A percentile compares a stretch with the other conserved stretches of the same genome.
These are phyloP conservation scores for Clarias magur DNA, from an alignment of 2,113 vertebrate species.

Conservation along the genomic window DNA sequence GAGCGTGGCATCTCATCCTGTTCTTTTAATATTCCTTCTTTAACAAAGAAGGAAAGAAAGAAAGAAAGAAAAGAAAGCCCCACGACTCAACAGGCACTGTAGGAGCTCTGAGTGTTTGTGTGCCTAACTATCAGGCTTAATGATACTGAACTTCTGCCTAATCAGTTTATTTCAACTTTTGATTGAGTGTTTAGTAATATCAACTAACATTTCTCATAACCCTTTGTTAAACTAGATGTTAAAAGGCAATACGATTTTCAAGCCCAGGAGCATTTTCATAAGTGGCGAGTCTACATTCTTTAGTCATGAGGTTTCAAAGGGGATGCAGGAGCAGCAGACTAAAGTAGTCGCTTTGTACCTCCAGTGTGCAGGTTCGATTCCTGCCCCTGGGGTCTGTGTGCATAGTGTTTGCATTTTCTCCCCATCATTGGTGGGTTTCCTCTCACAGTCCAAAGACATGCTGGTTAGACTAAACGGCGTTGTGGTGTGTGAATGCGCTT, in stretches of 20 bases:
- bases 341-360: not conserved
- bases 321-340: not conserved
- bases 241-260: not conserved
- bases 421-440: too few relatives aligned
- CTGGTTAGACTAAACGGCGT: too few relatives aligned
- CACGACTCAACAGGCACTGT: not conserved
- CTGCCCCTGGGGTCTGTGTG: too few relatives aligned
- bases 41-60: not conserved
- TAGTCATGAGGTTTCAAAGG: not conserved
- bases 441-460: too few relatives aligned
- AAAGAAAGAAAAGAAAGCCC: not conserved
- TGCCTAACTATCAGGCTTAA: conserved; percentile 13
- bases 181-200: conserved; percentile 13
- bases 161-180: conserved; percentile 5
- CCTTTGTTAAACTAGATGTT: not conserved
- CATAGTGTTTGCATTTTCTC: too few relatives aligned
- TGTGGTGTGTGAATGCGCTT: too few relatives aligned
- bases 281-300: not conserved
- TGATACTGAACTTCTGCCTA: conserved; percentile 31
- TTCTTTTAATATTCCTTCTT: not conserved
- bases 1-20: not conserved
- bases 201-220: not conserved
- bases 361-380: too few relatives aligned
- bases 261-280: conserved; percentile 18
- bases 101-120: not conserved